Base-by-base conservation (phyloP, 2,113 vertebrate genomes). In the Ictalurus furcatus region DNA sequence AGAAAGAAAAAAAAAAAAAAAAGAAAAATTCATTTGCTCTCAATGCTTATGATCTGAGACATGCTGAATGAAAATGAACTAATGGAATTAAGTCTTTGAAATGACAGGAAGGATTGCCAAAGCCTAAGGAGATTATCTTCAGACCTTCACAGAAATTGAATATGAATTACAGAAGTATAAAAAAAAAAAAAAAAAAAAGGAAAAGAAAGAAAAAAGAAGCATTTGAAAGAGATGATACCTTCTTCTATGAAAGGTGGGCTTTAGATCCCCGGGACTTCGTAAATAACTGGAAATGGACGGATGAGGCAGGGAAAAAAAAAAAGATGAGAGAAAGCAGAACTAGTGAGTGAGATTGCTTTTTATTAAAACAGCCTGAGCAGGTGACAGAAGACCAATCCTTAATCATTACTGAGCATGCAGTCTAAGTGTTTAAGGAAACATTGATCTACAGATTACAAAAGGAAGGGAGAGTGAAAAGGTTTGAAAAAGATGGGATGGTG, bases 161-260 rank as follows among this genome's bases (percentile, higher is more conserved):
- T 21, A 78, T 28, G 54, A 48, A 74, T 81, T 86, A 69, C 40
- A 58, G 34, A 82, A 34, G 25, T n/a, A 81, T 48, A 3, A 48
- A 61, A 69, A 59, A 71, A 56, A 6, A 40, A 61, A 23, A 7
- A 37, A 40, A 23, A n/a, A 83, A 40, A 48, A 48, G 44, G 44
- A 7, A 48, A 48, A 48, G 44, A 48, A 48, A 48, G 6, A 59
- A 13, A 4, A 59, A 79, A 6, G 6, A 34, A 84, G 37, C 17
- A 25, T 76, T 21, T 59, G 58, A 34, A 84, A 83, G 82, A 37
- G 34, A 92, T 88, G 48, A 94, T 98, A 99, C 97, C 98, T 99
- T 98, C 98, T 97, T 94, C 97, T 97, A 96, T 98, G 97, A 96
- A 97, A 96, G 94, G 97, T 96, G 92, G 96, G 95, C 95, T 97